These are phyloP conservation scores for Escarpia spicata DNA, from an alignment of 2,888 invertebrate genomes.

Conservation along the genomic window DNA sequence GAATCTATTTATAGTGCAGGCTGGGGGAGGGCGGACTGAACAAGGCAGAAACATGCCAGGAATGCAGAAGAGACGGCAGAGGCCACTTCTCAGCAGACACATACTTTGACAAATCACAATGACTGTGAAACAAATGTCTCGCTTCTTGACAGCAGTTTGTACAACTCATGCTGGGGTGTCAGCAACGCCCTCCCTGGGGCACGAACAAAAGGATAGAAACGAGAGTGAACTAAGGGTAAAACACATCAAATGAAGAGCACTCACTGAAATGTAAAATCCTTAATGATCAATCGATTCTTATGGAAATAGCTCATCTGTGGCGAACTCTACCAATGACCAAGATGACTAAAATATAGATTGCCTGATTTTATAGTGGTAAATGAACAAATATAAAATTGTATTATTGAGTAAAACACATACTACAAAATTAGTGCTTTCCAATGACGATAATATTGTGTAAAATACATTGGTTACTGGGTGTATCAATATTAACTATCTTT, in stretches of 20 bases:
- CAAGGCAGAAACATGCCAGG: background rate
- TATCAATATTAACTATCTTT: background rate
- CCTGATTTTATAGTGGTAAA: background rate
- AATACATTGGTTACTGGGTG: background rate
- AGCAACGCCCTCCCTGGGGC: background rate
- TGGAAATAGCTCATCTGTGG: too few relatives aligned
- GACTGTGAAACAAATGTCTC: background rate
- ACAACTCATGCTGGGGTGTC: background rate
- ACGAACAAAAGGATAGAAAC: background rate
- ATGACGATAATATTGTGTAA: background rate
- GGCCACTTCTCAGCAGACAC: background rate
- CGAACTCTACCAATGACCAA: too few relatives aligned
- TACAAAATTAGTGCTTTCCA: background rate
- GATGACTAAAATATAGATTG: background rate
- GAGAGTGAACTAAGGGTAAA: background rate
- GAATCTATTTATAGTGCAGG: background rate
- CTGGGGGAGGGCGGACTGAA: background rate
- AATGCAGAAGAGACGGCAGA: background rate
- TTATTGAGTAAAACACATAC: background rate
- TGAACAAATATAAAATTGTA: background rate
- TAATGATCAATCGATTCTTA: too few relatives aligned
- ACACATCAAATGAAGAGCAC: background rate
- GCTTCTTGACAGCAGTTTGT: background rate
- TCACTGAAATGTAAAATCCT: background rate
- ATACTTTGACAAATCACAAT: slow-evolving; percentile 10